Evolutionary conservation across 1,140 invertebrate genomes (phyloP).

Genomic region (Homarus americanus): DNA sequence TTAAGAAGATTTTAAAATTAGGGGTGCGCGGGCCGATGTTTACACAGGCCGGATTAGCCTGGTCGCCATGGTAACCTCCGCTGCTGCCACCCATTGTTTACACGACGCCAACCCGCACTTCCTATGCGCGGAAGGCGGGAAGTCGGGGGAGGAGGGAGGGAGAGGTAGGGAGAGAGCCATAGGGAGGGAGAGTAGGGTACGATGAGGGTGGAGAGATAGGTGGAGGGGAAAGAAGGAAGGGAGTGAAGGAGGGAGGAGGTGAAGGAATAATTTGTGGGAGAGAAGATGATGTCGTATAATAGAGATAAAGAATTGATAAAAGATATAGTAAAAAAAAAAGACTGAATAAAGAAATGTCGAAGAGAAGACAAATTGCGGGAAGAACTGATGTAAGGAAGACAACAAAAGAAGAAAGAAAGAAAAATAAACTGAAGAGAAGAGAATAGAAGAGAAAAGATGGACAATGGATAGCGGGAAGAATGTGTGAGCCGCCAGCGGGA

Average conservation of each 20-base stretch:
- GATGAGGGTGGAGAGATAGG: neutral
- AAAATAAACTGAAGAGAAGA: too few relatives aligned
- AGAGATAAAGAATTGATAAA: too few relatives aligned
- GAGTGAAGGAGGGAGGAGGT: neutral
- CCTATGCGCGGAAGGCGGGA: conserved; percentile 45
- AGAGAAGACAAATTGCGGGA: neutral
- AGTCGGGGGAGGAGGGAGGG: conserved; percentile 4
- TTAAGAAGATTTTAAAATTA: conserved; percentile 73
- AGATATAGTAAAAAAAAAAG: too few relatives aligned
- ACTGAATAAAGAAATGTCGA: too few relatives aligned
- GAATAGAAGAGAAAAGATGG: too few relatives aligned
- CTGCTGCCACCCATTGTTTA: conserved; percentile 54
- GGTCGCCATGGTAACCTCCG: conserved; percentile 61
- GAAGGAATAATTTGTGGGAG: neutral
- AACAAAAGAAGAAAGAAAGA: too few relatives aligned
- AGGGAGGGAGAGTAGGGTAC: neutral
- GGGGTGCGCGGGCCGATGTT: conserved; percentile 51
- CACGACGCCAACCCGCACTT: conserved; percentile 50
- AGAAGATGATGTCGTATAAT: too few relatives aligned
- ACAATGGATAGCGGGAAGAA: too few relatives aligned
- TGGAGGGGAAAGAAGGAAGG: neutral
- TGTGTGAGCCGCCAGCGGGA: too few relatives aligned
- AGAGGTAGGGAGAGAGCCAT: neutral
- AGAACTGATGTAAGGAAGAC: neutral
- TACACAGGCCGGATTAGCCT: conserved; percentile 66